Evolutionary conservation across 2,888 invertebrate species (phyloP), one percentile per base, ranked within the genome.

Genomic region (Chrysolina oricalcia): DNA sequence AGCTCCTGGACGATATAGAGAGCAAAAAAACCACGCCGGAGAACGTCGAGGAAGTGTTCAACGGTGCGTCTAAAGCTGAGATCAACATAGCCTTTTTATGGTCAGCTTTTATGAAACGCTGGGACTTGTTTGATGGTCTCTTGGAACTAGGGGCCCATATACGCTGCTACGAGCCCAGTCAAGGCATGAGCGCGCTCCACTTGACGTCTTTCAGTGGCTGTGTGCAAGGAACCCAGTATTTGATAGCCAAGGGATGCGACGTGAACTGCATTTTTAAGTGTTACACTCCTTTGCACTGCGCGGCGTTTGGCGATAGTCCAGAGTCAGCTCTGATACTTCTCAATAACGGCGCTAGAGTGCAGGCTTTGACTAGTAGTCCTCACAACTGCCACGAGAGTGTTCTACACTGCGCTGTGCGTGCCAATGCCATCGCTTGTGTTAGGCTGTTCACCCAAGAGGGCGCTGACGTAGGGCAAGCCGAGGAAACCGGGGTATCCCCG

Each of bases 211-310:
- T 95, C 85, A 94, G 94, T 82, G 94, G 95, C n/a, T 94, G 93
- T 78, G 88, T 92, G 66, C 92, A 93, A 19, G 93, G 95, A 78
- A 92, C 94, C 10, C 91, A 91, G 81, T 94, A 92, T 85, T 90
- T 96, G 68, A 91, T 96, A 64, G 89, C 91, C 40, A 91, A 92
- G 83, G 94, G 93, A 1, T 91, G 92, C 80, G 93, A 93, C 83
- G 91, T 94, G 10, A 93, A 94, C 88, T 91, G 92, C 68, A 91
- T 92, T 85, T 92, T 92, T 75, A 93, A 94, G 86, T 92, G 93
- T 82, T 94, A 94, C 86, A 94, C 94, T 63, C 96, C 97, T 0
- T 91, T 97, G 74, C 97, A 98, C 88, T 96, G 96, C 86, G 96
- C 97, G 15, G 96, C 97, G 43, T 96, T 96, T 89, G 96, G 97